These are phyloP conservation scores for Teleopsis dalmanni DNA, from an alignment of 1,140 invertebrate species.

Conservation along the genomic window DNA sequence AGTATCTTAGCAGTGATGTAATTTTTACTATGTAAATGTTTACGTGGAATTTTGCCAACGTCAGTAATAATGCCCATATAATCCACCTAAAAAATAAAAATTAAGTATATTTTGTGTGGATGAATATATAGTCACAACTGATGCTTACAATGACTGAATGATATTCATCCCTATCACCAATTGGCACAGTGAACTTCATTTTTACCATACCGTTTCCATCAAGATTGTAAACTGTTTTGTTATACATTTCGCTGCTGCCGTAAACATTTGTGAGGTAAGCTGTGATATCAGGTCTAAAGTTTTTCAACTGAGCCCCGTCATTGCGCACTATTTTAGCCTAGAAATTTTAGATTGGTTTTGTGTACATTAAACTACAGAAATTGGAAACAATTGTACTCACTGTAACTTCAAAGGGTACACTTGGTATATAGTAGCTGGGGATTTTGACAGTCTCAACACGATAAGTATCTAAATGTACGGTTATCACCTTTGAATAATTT, in stretches of 20 bases:
- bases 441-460: slow-evolving; percentile 73
- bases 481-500: slow-evolving; percentile 61
- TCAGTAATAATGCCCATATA: slow-evolving; percentile 55
- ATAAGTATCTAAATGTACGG: slow-evolving; percentile 70
- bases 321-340: slow-evolving; percentile 66
- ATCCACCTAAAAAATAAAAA: slow-evolving; percentile 48
- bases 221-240: slow-evolving; percentile 51
- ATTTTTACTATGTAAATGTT: slow-evolving; percentile 62
- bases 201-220: slow-evolving; percentile 63
- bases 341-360: slow-evolving; percentile 15
- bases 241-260: slow-evolving; percentile 58
- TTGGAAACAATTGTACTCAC: slow-evolving; percentile 48
- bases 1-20: slow-evolving; percentile 67
- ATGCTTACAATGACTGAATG: slow-evolving; percentile 34
- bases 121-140: neutral
- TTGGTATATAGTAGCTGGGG: slow-evolving; percentile 79
- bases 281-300: slow-evolving; percentile 56
- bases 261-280: slow-evolving; percentile 59
- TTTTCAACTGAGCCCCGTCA: slow-evolving; percentile 61
- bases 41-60: slow-evolving; percentile 68
- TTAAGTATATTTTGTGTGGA: neutral
- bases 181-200: slow-evolving; percentile 61
- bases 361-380: neutral
- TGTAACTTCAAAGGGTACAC: slow-evolving; percentile 69
- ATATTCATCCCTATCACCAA: slow-evolving; percentile 46